Conservation (phyloP, 2,888 invertebrate species). For the Dendrolimus pini region DNA sequence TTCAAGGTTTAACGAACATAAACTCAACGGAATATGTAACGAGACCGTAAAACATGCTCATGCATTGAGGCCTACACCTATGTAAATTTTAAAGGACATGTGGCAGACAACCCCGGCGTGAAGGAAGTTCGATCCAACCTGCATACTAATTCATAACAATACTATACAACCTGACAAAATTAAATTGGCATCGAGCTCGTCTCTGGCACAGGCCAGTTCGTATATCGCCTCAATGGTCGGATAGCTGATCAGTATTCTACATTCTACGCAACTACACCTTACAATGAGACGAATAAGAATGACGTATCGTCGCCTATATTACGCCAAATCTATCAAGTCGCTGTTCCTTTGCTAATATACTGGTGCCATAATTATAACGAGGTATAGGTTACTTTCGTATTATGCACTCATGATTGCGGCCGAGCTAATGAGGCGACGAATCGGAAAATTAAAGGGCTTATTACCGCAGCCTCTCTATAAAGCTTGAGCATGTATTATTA, state of each 20-base stretch:
- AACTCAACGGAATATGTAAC: constrained; percentile 24
- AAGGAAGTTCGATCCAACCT: constrained; percentile 45
- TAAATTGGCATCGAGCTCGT: constrained; percentile 19
- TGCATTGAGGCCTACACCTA: constrained; percentile 25
- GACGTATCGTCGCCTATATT: constrained; percentile 51
- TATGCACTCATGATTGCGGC: constrained; percentile 27
- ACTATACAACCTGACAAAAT: constrained; percentile 35
- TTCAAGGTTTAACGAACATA: constrained; percentile 11
- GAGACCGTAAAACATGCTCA: constrained; percentile 15
- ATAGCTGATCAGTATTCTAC: constrained; percentile 56
- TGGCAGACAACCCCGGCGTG: constrained; percentile 40
- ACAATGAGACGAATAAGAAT: constrained; percentile 51
- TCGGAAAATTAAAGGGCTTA: constrained; percentile 54
- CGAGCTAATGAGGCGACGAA: constrained; percentile 40
- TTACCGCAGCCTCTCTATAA: constrained; percentile 1
- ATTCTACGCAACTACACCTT: constrained; percentile 43
- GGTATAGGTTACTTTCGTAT: constrained; percentile 26
- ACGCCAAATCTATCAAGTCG: constrained; percentile 48
- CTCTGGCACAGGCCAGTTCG: constrained; percentile 16
- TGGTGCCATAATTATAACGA: constrained; percentile 18
- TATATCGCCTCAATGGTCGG: constrained; percentile 24
- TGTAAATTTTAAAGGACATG: constrained; percentile 52
- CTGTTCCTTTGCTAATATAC: constrained; percentile 27
- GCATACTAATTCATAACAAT: constrained; percentile 61
- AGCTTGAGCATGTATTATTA: neutral